Evolutionary conservation across 1,140 invertebrate genomes (phyloP), one percentile per base, ranked within the genome.

Genomic region (Lepidurus packardi): DNA sequence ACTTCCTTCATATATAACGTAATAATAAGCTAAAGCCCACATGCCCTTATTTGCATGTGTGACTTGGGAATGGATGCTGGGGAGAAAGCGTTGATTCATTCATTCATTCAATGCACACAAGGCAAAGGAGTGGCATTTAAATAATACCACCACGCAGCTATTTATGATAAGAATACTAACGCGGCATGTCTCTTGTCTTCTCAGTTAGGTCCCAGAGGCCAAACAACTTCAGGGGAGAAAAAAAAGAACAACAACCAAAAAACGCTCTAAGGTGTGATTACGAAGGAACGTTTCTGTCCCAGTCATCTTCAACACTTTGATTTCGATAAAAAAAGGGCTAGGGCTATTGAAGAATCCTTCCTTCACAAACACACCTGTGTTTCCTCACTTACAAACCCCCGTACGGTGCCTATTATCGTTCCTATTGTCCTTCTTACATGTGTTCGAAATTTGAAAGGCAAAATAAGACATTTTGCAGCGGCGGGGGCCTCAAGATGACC

Each of bases 21-120:
- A n/a, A 65, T 65, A 9, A 65, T 65, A 65, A 65, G 53, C 53
- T 13, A 34, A 13, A n/a, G 53, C 53, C 53, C 13, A 13, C 53
- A 16, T 65, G 53, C 53, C 53, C 53, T 21, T 65, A 65, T 65
- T 65, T 65, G 53, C 53, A 65, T 65, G 53, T 65, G 53, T 65
- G 53, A 65, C 53, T 65, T 65, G 21, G 16, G 21, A 65, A 13
- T 65, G 53, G 45, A 65, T 21, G 53, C 53, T 65, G 13, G 53
- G 53, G 53, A 65, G 53, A 65, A 65, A 65, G 53, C 53, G 53
- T 65, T 21, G 53, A 65, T 65, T 65, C 53, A 65, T 65, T 65
- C 53, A 65, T 65, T 65, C 53, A 65, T 65, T 4, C 53, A 65
- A 7, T 16, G 21, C 21, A 65, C 53, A 65, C 53, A 65, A 65